A percentile compares a stretch with the other conserved stretches of the same genome.
phyloP scores from a whole-genome alignment of 2,888 invertebrate genomes.

The Xylota sylvarum region DNA sequence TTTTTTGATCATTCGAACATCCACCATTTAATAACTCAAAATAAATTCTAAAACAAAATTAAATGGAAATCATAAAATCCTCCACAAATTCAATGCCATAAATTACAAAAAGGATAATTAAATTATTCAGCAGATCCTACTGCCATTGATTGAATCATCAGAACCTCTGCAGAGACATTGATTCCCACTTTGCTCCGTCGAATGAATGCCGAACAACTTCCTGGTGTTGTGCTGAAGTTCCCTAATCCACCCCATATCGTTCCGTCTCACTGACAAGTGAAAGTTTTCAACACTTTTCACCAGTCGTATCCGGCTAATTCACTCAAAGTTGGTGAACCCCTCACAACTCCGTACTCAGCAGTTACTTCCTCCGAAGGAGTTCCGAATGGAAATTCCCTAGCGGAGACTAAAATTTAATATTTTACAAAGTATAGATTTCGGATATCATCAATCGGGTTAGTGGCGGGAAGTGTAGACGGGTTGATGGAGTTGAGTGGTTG shows the following conservation, averaged over 20 bases:
- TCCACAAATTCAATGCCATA: slow-evolving; percentile 58
- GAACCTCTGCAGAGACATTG: slow-evolving; percentile 63
- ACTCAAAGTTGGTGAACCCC: slow-evolving; percentile 39
- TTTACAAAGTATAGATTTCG: slow-evolving; percentile 65
- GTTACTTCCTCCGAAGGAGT: slow-evolving; percentile 11
- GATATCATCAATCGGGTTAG: slow-evolving; percentile 63
- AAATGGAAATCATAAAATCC: slow-evolving; percentile 48
- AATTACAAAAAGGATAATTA: slow-evolving; percentile 67
- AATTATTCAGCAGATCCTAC: slow-evolving; percentile 67
- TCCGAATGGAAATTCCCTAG: not conserved
- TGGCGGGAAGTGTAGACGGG: slow-evolving; percentile 29
- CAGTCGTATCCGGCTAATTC: slow-evolving; percentile 71
- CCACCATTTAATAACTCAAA: not conserved
- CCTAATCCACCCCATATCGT: slow-evolving; percentile 32
- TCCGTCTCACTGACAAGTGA: slow-evolving; percentile 40
- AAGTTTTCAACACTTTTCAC: slow-evolving; percentile 70
- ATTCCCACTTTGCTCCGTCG: slow-evolving; percentile 66
- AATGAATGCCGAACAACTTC: slow-evolving; percentile 54
- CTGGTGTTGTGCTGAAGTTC: slow-evolving; percentile 62
- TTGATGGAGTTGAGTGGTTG: slow-evolving; percentile 42
- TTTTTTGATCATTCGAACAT: not conserved
- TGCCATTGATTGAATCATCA: slow-evolving; percentile 69
- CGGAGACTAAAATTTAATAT: slow-evolving; percentile 65
- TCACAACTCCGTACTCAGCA: not conserved
- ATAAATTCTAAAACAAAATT: slow-evolving; percentile 12